Conservation (phyloP, 2,888 invertebrate genomes). For the Drosophila aldrichi region DNA sequence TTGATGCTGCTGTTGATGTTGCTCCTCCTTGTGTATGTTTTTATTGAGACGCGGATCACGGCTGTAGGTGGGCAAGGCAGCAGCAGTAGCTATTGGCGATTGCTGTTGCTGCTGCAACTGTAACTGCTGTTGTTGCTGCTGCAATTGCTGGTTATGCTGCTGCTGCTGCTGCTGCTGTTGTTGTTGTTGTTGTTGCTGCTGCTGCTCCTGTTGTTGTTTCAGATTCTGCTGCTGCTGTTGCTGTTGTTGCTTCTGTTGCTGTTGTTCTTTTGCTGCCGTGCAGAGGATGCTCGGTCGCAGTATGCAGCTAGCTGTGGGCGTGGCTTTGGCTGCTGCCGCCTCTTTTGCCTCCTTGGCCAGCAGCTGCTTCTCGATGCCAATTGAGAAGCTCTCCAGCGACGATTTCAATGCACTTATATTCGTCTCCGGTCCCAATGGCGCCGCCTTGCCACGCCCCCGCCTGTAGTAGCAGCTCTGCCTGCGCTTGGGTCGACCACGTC, state of each 20-base stretch:
- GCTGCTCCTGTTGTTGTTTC: slow-evolving; percentile 13
- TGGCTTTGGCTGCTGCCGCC: slow-evolving; percentile 36
- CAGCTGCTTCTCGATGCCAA: slow-evolving; percentile 82
- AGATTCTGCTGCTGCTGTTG: slow-evolving; percentile 29
- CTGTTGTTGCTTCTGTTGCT: slow-evolving; percentile 16
- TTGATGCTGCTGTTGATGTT: slow-evolving; percentile 22
- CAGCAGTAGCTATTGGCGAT: slow-evolving; percentile 9
- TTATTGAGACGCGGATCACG: slow-evolving; percentile 84
- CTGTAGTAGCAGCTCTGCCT: slow-evolving; percentile 69
- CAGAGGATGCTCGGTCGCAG: slow-evolving; percentile 60
- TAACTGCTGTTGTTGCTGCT: slow-evolving; percentile 10
- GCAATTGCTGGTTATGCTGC: slow-evolving; percentile 6
- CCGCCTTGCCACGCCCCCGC: slow-evolving; percentile 74
- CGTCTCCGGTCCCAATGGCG: slow-evolving; percentile 75
- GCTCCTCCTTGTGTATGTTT: slow-evolving; percentile 80
- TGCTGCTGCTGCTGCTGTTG: slow-evolving; percentile 7
- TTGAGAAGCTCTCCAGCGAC: slow-evolving; percentile 83
- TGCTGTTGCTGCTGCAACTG: slow-evolving; percentile 33
- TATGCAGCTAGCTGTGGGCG: slow-evolving; percentile 40
- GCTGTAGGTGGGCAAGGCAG: slow-evolving; percentile 65
- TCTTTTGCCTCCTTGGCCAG: slow-evolving; percentile 66
- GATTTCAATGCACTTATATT: slow-evolving; percentile 83
- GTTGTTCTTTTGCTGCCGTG: slow-evolving; percentile 67
- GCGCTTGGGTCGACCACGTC: slow-evolving; percentile 57
- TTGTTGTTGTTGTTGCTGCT: slow-evolving; percentile 32